Conservation (phyloP, 1,140 invertebrate genomes). For the Bombyx mandarina region DNA sequence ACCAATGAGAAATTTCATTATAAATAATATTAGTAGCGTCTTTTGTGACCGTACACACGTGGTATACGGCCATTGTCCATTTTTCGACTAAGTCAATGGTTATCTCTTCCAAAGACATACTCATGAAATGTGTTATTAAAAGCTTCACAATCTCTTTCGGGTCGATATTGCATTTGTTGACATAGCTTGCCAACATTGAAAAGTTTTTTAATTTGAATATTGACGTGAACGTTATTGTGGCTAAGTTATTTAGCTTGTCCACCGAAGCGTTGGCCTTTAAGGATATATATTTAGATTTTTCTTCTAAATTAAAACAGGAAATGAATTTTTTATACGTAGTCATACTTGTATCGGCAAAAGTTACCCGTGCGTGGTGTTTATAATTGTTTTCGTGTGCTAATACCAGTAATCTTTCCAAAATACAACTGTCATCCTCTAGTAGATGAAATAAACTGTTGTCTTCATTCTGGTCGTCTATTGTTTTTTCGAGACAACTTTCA, state of each 20-base stretch:
- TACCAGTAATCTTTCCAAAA: constrained; percentile 51
- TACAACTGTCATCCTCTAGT: constrained; percentile 55
- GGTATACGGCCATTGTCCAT: constrained; percentile 58
- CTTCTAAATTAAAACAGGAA: constrained; percentile 72
- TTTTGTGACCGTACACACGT: constrained; percentile 53
- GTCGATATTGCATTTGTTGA: constrained; percentile 71
- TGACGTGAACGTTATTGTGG: constrained; percentile 75
- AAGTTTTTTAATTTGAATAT: constrained; percentile 70
- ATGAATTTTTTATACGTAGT: constrained; percentile 47
- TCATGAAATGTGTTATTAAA: constrained; percentile 78
- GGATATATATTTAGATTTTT: constrained; percentile 30
- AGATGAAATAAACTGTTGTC: constrained; percentile 31
- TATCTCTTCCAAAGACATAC: constrained; percentile 66
- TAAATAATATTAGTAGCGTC: constrained; percentile 69
- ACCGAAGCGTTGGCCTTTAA: constrained; percentile 54
- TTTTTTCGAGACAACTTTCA: constrained; percentile 11
- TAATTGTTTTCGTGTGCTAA: constrained; percentile 54
- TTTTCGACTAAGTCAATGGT: constrained; percentile 68
- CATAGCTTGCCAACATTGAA: constrained; percentile 65
- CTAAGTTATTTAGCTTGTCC: constrained; percentile 60
- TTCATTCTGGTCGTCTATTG: constrained; percentile 7
- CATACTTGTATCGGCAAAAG: constrained; percentile 40
- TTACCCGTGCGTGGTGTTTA: constrained; percentile 48
- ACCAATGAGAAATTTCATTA: constrained; percentile 80
- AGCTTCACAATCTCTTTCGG: constrained; percentile 75